Evolutionary conservation across 2,797 vertebrate genomes (phyloP).

Genomic region (Galago senegalensis): DNA sequence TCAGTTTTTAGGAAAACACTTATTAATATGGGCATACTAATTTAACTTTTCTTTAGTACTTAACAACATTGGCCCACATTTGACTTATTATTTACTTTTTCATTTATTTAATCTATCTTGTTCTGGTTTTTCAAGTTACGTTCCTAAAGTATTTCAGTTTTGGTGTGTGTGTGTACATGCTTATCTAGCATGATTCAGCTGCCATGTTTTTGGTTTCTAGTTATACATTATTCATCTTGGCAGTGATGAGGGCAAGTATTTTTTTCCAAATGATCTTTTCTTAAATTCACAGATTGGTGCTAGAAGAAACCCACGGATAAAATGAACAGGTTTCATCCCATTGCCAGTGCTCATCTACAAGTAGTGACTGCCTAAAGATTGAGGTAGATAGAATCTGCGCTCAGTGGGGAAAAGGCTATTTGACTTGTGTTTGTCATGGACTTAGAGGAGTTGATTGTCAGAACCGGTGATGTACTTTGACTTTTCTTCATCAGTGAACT

Average conservation of each 20-base stretch:
- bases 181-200: slow-evolving; percentile 61
- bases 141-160: slow-evolving; percentile 52
- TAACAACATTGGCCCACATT: neutral
- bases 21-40: slow-evolving; percentile 28
- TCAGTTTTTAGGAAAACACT: slow-evolving; percentile 47
- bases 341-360: neutral
- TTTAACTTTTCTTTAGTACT: slow-evolving; percentile 22
- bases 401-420: neutral
- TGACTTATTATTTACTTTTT: slow-evolving; percentile 55
- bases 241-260: slow-evolving; percentile 36
- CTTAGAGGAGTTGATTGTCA: neutral
- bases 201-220: slow-evolving; percentile 47
- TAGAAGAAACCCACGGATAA: neutral
- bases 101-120: slow-evolving; percentile 17
- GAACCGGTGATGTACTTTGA: neutral
- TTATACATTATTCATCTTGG: slow-evolving; percentile 50
- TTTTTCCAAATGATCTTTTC: neutral
- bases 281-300: neutral
- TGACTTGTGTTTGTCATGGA: neutral
- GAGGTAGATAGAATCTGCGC: neutral
- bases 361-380: neutral
- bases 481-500: neutral
- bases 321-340: neutral
- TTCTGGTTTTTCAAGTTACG: slow-evolving; percentile 70
- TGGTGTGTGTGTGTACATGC: slow-evolving; percentile 29